These are phyloP conservation scores for Asteroscopus sphinx DNA, from an alignment of 2,888 invertebrate species.

Conservation along the genomic window DNA sequence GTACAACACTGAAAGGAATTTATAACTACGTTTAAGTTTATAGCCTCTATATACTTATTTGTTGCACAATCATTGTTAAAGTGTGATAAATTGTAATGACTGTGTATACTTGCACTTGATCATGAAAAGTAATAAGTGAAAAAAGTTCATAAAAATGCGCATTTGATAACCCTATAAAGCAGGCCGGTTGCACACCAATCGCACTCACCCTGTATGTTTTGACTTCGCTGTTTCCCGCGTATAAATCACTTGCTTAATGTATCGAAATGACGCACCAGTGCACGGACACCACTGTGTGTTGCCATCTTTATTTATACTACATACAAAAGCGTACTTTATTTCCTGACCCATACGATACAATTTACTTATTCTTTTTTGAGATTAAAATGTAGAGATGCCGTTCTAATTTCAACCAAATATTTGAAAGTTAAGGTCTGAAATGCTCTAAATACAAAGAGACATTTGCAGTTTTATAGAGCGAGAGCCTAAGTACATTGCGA, in stretches of 20 bases:
- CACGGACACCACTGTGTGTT: conserved; percentile 65
- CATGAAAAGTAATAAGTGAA: conserved; percentile 23
- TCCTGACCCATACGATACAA: not conserved
- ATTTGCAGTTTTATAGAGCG: conserved; percentile 70
- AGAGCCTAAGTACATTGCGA: conserved; percentile 56
- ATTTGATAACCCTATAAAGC: conserved; percentile 68
- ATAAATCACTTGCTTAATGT: conserved; percentile 89
- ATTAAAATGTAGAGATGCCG: not conserved
- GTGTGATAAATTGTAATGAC: conserved; percentile 27
- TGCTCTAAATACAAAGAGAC: conserved; percentile 51
- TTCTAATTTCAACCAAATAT: conserved; percentile 18
- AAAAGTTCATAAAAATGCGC: conserved; percentile 32
- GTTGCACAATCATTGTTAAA: conserved; percentile 11
- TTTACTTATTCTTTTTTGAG: conserved; percentile 5
- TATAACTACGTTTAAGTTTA: conserved; percentile 4
- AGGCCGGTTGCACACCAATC: conserved; percentile 61
- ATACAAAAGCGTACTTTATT: conserved; percentile 57
- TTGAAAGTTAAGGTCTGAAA: conserved; percentile 13
- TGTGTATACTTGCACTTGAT: conserved; percentile 12
- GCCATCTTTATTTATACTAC: conserved; percentile 64
- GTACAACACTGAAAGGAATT: not conserved
- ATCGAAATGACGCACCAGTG: conserved; percentile 84
- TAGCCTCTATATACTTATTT: conserved; percentile 4
- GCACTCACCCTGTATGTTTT: conserved; percentile 80
- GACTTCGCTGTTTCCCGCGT: conserved; percentile 83